Conservation (phyloP, 2,888 invertebrate species). For the Apodemia hepburni region DNA sequence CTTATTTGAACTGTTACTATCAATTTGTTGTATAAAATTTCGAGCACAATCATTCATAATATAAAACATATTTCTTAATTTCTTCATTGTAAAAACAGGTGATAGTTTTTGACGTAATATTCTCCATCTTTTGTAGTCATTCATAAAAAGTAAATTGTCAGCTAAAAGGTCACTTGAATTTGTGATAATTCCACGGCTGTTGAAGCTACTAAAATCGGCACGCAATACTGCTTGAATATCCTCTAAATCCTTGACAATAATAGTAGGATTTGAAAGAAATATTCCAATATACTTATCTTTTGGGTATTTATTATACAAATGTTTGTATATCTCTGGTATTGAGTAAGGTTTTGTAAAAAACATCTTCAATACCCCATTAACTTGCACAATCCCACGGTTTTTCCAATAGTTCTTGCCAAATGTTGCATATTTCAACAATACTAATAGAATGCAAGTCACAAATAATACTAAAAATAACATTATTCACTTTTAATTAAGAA, state of each 20-base stretch:
- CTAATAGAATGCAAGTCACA: conserved; percentile 8
- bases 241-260: conserved; percentile 42
- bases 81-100: conserved; percentile 52
- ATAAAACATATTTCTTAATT: conserved; percentile 59
- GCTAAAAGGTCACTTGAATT: conserved; percentile 44
- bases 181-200: conserved; percentile 42
- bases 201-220: conserved; percentile 45
- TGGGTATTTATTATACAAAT: conserved; percentile 27
- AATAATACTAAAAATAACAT: neutral
- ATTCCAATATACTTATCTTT: conserved; percentile 25
- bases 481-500: neutral
- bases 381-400: conserved; percentile 27
- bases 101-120: conserved; percentile 56
- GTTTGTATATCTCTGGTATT: conserved; percentile 27
- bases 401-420: conserved; percentile 27
- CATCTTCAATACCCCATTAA: conserved; percentile 25
- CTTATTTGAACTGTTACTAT: conserved; percentile 35
- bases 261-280: conserved; percentile 29
- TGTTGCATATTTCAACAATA: conserved; percentile 13
- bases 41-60: conserved; percentile 50
- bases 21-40: conserved; percentile 46
- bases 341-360: conserved; percentile 26
- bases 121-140: conserved; percentile 54
- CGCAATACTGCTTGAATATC: conserved; percentile 45
- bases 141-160: conserved; percentile 45